Percentiles rank a stretch among this genome's conserved stretches.
These are phyloP conservation scores for Eupithecia vulgata DNA, from an alignment of 2,888 invertebrate species.

Conservation along the genomic window DNA sequence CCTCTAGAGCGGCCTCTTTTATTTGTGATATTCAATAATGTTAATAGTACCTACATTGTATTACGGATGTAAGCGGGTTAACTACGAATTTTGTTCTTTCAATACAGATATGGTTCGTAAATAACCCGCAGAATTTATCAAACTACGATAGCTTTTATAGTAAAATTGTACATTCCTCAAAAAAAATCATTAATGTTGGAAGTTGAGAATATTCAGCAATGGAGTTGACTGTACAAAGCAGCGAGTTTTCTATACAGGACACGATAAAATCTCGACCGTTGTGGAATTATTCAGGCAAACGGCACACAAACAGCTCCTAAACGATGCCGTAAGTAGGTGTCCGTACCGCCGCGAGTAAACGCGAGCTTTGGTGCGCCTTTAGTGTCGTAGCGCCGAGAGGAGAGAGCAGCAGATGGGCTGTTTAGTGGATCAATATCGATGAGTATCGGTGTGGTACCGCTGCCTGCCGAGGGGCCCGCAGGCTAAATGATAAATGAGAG, in stretches of 20 bases:
- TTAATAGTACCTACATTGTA: too few relatives aligned
- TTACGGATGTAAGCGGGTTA: too few relatives aligned
- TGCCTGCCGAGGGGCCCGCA: constrained; percentile 17
- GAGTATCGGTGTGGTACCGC: neutral
- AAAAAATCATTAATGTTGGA: too few relatives aligned
- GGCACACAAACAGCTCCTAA: constrained; percentile 6
- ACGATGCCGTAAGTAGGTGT: constrained; percentile 7
- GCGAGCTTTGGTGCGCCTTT: neutral
- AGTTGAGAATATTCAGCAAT: neutral
- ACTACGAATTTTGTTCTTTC: too few relatives aligned
- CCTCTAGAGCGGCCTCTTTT: neutral
- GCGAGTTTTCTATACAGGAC: neutral
- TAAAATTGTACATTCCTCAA: too few relatives aligned
- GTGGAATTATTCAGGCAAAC: constrained; percentile 1
- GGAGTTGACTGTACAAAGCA: neutral
- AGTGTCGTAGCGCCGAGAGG: neutral
- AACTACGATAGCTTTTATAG: too few relatives aligned
- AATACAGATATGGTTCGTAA: too few relatives aligned
- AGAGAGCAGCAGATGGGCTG: constrained; percentile 15
- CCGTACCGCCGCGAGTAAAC: neutral
- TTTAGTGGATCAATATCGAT: constrained; percentile 11
- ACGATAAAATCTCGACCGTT: neutral
- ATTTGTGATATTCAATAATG: neutral
- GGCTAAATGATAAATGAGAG: constrained; percentile 59
- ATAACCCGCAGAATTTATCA: too few relatives aligned